Percentiles rank a stretch among this genome's conserved stretches.
These are phyloP conservation scores for Drosophila pseudoananassae DNA, from an alignment of 1,140 invertebrate genomes.

Conservation along the genomic window DNA sequence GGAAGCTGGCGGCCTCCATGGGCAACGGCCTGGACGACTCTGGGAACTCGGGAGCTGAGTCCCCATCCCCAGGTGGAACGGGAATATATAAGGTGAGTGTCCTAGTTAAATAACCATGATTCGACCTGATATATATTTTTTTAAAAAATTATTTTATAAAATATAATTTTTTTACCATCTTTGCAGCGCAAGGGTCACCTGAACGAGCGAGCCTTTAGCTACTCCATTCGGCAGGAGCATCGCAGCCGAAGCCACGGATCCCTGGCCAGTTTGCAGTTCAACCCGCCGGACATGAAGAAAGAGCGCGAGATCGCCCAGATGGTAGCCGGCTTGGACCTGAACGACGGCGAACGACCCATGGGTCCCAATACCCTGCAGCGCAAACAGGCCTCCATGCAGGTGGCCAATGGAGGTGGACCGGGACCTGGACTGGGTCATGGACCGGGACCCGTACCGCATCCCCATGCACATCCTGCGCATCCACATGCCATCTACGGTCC, in stretches of 20 bases:
- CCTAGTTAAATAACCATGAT: not conserved
- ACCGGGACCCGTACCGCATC: conserved; percentile 19
- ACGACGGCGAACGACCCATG: conserved; percentile 85
- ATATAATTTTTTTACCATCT: not conserved
- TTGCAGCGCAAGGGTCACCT: conserved; percentile 93
- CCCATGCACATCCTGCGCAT: conserved; percentile 38
- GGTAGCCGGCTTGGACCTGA: conserved; percentile 93
- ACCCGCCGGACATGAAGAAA: conserved; percentile 92
- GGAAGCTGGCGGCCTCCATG: conserved; percentile 85
- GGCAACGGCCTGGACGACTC: conserved; percentile 86
- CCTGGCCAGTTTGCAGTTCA: conserved; percentile 93
- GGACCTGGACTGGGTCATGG: conserved; percentile 9
- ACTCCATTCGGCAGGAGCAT: conserved; percentile 96
- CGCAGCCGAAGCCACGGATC: conserved; percentile 95
- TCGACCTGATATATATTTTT: not conserved
- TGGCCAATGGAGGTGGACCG: conserved; percentile 52
- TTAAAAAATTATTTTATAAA: not conserved
- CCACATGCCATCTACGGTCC: conserved; percentile 73
- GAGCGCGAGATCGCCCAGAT: conserved; percentile 96
- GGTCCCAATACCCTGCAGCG: conserved; percentile 64
- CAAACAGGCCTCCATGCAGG: conserved; percentile 55
- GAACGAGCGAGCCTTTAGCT: conserved; percentile 96
- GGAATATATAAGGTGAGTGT: conserved; percentile 88
- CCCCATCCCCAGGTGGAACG: conserved; percentile 90
- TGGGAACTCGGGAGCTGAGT: conserved; percentile 88